phyloP scores from a whole-genome alignment of 2,113 vertebrate genomes.

The Phasianus colchicus region DNA sequence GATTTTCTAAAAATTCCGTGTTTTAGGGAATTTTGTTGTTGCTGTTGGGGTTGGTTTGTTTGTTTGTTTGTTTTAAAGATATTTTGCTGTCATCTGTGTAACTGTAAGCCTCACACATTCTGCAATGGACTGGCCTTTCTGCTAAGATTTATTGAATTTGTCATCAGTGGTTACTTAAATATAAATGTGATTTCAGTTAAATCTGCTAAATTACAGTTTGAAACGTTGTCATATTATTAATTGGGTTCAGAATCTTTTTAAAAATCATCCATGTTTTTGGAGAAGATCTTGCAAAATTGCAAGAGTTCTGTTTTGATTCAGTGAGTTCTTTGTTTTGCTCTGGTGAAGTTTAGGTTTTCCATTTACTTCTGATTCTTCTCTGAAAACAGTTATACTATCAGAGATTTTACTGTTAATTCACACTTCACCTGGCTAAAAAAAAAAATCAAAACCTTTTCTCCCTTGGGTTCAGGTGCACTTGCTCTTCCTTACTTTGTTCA shows the following conservation, averaged over 20 bases:
- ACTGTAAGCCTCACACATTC: accelerated
- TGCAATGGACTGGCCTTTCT: not conserved
- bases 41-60: not conserved
- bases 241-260: not conserved
- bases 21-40: not conserved
- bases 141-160: not conserved
- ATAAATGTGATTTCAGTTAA: not conserved
- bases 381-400: not conserved
- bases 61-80: not conserved
- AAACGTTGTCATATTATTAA: not conserved
- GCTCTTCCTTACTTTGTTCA: not conserved
- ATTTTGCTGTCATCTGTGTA: accelerated
- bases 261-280: not conserved
- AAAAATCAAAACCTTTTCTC: not conserved
- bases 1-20: not conserved
- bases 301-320: not conserved
- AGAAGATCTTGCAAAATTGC: not conserved
- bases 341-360: not conserved
- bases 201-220: not conserved
- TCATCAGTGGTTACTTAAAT: not conserved
- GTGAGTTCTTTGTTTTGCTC: not conserved
- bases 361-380: not conserved
- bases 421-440: not conserved
- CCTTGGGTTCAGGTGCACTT: not conserved
- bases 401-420: not conserved